Conservation (phyloP, 2,113 vertebrate species). For the Nyctereutes procyonoides region DNA sequence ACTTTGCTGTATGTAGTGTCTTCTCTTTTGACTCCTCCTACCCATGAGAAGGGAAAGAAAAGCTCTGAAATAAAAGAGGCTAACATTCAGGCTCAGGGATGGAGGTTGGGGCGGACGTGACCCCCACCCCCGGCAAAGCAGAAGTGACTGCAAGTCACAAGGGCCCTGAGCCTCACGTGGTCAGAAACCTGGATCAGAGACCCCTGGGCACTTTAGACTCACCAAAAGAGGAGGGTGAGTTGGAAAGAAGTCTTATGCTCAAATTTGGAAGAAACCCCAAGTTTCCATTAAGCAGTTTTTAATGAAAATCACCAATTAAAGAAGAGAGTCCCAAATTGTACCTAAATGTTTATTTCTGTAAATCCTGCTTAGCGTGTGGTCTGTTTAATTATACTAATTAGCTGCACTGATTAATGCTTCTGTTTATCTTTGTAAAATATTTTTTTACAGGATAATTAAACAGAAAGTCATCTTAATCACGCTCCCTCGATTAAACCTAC, state of each 20-base stretch:
- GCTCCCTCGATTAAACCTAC: neutral
- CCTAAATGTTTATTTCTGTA: constrained; percentile 25
- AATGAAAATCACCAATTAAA: neutral
- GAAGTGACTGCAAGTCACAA: neutral
- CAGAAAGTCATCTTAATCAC: neutral
- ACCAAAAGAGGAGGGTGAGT: neutral
- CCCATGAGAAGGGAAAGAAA: neutral
- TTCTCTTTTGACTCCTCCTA: neutral
- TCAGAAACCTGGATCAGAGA: neutral
- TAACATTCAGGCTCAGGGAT: fast-evolving
- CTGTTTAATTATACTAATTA: constrained; percentile 31
- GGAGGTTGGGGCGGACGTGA: neutral
- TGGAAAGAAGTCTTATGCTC: neutral
- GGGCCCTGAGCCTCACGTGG: neutral
- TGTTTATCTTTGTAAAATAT: neutral
- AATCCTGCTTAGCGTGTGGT: neutral
- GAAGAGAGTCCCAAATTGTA: neutral
- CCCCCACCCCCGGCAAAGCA: neutral
- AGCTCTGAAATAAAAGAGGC: neutral
- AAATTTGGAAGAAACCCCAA: neutral
- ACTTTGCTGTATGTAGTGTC: fast-evolving
- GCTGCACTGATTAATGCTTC: neutral
- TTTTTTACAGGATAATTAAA: constrained; percentile 11
- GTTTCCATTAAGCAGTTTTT: neutral
- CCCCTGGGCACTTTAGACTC: neutral